phyloP scores from a whole-genome alignment of 2,888 invertebrate genomes.

The Arge pagana region DNA sequence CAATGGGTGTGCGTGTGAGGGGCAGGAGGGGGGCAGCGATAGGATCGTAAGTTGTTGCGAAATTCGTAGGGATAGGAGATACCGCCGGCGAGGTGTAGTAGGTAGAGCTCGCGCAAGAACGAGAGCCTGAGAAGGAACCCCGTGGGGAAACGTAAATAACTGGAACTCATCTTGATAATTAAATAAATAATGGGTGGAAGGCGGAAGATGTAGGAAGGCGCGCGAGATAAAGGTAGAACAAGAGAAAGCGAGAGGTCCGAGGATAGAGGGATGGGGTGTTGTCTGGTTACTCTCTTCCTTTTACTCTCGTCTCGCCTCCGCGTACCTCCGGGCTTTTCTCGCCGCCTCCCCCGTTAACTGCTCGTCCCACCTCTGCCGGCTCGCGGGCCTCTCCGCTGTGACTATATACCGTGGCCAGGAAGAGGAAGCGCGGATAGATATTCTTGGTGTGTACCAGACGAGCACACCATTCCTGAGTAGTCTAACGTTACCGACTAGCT shows the following conservation, averaged over 20 bases:
- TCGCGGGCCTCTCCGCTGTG: too few relatives aligned
- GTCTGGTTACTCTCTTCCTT: background rate
- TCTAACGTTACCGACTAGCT: background rate
- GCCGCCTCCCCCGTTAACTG: too few relatives aligned
- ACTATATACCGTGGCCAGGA: too few relatives aligned
- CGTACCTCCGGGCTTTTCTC: background rate
- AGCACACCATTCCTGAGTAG: conserved; percentile 1
- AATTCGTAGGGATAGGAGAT: too few relatives aligned
- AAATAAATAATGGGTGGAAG: conserved; percentile 33
- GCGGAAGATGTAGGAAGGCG: conserved; percentile 34
- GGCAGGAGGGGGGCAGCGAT: too few relatives aligned
- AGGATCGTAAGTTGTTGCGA: too few relatives aligned
- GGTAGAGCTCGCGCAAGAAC: background rate
- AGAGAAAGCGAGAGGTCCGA: conserved; percentile 30
- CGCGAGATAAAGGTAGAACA: conserved; percentile 28
- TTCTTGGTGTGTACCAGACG: conserved; percentile 15
- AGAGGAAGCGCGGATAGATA: conserved; percentile 11
- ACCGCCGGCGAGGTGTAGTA: too few relatives aligned
- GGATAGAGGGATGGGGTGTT: conserved; percentile 13
- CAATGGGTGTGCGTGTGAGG: too few relatives aligned
- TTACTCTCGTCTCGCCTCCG: background rate
- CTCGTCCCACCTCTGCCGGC: too few relatives aligned
- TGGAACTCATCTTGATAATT: conserved; percentile 31
- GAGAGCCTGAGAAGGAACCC: background rate
- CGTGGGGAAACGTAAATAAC: conserved; percentile 24